phyloP scores from a whole-genome alignment of 53 echinoderm and acorn worm genomes.

The Paelopatides confundens region DNA sequence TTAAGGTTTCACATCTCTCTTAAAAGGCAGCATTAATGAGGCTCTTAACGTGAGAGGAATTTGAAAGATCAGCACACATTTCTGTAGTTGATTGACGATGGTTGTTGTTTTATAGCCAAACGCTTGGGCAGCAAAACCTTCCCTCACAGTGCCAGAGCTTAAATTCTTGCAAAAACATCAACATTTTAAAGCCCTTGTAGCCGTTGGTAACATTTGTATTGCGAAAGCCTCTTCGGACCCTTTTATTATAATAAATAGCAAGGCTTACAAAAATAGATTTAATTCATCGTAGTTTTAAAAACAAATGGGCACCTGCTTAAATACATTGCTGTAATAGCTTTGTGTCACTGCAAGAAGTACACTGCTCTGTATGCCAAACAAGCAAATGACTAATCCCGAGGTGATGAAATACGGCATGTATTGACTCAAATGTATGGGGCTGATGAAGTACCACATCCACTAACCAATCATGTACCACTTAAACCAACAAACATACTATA shows the following conservation, averaged over 20 bases:
- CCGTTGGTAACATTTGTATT: not conserved
- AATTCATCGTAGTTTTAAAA: not conserved
- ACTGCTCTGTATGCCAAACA: too few species aligned
- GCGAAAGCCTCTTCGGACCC: not conserved
- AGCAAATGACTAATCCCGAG: too few species aligned
- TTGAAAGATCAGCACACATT: slow-evolving; percentile 32
- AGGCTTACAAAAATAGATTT: not conserved
- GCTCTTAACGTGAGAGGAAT: slow-evolving; percentile 43
- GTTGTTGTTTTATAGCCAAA: slow-evolving; percentile 21
- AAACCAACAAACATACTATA: too few species aligned
- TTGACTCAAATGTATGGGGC: too few species aligned
- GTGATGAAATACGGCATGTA: too few species aligned
- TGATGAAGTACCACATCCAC: too few species aligned
- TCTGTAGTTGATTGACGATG: slow-evolving; percentile 10
- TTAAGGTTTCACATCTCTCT: slow-evolving; percentile 21
- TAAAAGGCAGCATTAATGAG: slow-evolving; percentile 42
- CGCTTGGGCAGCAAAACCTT: not conserved
- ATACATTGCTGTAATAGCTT: too few species aligned
- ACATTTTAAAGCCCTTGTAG: not conserved
- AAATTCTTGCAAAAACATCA: slow-evolving; percentile 26
- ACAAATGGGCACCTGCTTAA: not conserved
- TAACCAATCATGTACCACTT: too few species aligned
- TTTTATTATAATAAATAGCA: not conserved
- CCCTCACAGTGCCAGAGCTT: slow-evolving; percentile 10
- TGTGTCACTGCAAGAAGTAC: too few species aligned